These are phyloP conservation scores for Anguilla anguilla DNA, from an alignment of 2,797 vertebrate species.

Conservation along the genomic window DNA sequence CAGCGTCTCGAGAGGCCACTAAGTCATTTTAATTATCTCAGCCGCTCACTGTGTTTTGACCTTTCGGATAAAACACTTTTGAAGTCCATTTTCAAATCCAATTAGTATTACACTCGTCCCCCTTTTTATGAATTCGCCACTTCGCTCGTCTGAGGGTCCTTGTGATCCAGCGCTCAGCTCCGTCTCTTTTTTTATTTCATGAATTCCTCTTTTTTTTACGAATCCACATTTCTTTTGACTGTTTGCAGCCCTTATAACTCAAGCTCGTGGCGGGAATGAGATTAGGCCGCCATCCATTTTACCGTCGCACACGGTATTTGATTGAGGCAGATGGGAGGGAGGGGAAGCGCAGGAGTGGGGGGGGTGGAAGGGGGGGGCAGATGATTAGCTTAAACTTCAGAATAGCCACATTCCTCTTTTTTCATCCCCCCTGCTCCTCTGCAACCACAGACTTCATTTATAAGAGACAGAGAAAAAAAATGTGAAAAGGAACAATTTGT, in stretches of 20 bases:
- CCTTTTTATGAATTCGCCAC: conserved; percentile 28
- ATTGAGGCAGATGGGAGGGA: conserved; percentile 20
- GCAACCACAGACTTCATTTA: neutral
- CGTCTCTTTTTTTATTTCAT: conserved; percentile 16
- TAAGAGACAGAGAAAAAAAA: neutral
- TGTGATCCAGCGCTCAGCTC: conserved; percentile 9
- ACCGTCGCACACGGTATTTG: conserved; percentile 11
- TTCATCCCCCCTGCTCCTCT: neutral
- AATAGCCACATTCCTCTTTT: conserved; percentile 4
- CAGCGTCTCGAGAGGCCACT: conserved; percentile 20
- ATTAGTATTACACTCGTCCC: conserved; percentile 40
- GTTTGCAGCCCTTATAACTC: conserved; percentile 18
- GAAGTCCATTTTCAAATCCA: conserved; percentile 41
- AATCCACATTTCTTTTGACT: conserved; percentile 34
- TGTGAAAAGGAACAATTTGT: neutral
- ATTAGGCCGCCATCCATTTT: conserved; percentile 9
- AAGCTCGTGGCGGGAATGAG: conserved; percentile 23
- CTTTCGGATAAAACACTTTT: conserved; percentile 35
- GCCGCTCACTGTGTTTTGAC: conserved; percentile 36
- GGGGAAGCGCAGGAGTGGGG: conserved; percentile 4
- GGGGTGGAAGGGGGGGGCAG: neutral
- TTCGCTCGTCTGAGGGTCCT: conserved; percentile 25
- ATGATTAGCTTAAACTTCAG: neutral
- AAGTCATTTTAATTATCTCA: conserved; percentile 33
- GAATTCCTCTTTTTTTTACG: conserved; percentile 28